Conservation (phyloP, 2,797 vertebrate genomes). For the Eulemur albifrons region DNA sequence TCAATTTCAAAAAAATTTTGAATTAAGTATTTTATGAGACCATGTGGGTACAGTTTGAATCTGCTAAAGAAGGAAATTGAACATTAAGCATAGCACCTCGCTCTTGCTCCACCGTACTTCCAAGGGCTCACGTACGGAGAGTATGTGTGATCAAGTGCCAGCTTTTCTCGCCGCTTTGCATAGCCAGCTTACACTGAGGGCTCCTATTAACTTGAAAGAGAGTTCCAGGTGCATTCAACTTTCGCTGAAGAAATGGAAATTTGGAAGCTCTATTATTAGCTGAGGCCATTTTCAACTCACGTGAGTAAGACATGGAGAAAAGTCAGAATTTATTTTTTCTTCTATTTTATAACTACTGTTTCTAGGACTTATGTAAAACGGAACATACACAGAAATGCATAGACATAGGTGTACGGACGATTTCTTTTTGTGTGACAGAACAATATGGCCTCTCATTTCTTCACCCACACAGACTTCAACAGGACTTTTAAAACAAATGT, state of each 20-base stretch:
- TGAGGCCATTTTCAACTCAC: constrained; percentile 49
- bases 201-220: constrained; percentile 72
- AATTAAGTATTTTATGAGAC: constrained; percentile 67
- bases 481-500: background rate
- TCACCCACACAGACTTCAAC: background rate
- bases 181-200: constrained; percentile 54
- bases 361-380: background rate
- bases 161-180: background rate
- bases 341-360: background rate
- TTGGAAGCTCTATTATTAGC: constrained; percentile 63
- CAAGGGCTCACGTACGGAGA: background rate
- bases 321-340: constrained; percentile 11
- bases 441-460: background rate
- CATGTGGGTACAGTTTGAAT: constrained; percentile 50
- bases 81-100: constrained; percentile 26
- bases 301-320: background rate
- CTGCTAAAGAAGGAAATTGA: constrained; percentile 65
- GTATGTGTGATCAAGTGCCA: constrained; percentile 51
- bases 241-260: constrained; percentile 72
- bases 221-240: constrained; percentile 66
- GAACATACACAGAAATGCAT: background rate
- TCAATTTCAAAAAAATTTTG: constrained; percentile 55
- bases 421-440: background rate
- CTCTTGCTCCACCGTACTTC: background rate
- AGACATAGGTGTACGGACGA: background rate